Conservation (phyloP, 2,797 vertebrate genomes). For the Poecilia velifera region DNA sequence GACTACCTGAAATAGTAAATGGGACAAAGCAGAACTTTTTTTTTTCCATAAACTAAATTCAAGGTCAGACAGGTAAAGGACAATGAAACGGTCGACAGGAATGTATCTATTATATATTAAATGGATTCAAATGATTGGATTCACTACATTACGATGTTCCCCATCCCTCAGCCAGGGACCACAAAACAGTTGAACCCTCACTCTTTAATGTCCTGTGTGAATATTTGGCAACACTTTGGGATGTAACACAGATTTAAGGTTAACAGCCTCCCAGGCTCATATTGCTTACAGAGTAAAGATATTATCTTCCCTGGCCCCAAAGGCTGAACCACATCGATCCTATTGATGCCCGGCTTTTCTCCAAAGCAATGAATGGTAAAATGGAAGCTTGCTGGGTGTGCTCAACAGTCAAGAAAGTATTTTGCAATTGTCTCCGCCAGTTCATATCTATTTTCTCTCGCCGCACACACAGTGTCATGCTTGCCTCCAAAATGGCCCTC, state of each 20-base stretch:
- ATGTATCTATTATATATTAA: not conserved
- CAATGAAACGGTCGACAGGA: not conserved
- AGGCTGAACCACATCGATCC: slow-evolving; percentile 42
- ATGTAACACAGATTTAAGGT: slow-evolving; percentile 34
- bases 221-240: slow-evolving; percentile 11
- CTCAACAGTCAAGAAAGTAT: slow-evolving; percentile 36
- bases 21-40: not conserved
- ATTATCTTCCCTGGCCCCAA: slow-evolving; percentile 19
- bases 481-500: slow-evolving; percentile 58
- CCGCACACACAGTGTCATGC: slow-evolving; percentile 30
- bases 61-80: not conserved
- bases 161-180: not conserved
- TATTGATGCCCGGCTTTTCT: slow-evolving; percentile 26
- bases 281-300: slow-evolving; percentile 43
- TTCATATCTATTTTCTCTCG: slow-evolving; percentile 15
- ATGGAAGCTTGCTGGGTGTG: slow-evolving; percentile 54
- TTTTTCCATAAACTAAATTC: not conserved
- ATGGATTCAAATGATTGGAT: not conserved
- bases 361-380: slow-evolving; percentile 26
- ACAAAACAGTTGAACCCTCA: not conserved
- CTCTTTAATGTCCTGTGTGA: slow-evolving; percentile 5
- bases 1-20: too few species aligned
- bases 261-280: slow-evolving; percentile 33
- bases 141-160: not conserved
- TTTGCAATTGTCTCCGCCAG: slow-evolving; percentile 40